Base-by-base conservation (phyloP, 2,797 vertebrate species). In the Chelon labrosus region DNA sequence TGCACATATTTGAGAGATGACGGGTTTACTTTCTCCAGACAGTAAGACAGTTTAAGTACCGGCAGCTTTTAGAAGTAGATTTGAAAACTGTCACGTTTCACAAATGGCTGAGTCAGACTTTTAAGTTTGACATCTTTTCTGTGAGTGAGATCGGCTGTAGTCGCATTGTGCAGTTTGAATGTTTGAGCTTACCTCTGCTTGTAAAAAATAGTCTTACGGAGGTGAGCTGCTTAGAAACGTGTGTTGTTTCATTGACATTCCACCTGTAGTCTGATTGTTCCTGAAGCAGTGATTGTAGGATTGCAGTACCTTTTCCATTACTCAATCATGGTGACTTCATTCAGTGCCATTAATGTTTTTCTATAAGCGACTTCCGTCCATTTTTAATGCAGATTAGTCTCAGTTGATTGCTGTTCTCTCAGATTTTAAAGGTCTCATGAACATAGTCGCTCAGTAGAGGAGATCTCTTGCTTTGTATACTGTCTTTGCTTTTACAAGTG, bases 231-330 rank as follows among this genome's bases (percentile, higher is more conserved):
- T 94, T 96, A 94, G 91, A 95, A 77, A 57, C 79, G 91, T 92
- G 68, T 95, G 90, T 94, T 95, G 85, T 95, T 95, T 95, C 95
- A 96, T 94, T 93, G 94, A 97, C 96, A 97, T 97, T 98, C 96
- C 96, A 96, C 93, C 93, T 91, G 95, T 96, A 93, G 94, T 94
- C 96, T 88, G 90, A 92, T 90, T 95, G 96, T 97, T 96, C 91
- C 94, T 95, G 94, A 96, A 95, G 93, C 96, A 94, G 96, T 95
- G 96, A 97, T 97, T 98, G 96, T 98, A 97, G 95, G 93, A 95
- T 95, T 94, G 95, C 90, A 91, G 87, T 87, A 86, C 88, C 88
- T 90, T 90, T 94, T 92, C 92, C 95, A 94, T 94, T 94, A 95
- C 95, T 94, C 95, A 94, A 39, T 95, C 95, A 95, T 94, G 91